These are phyloP conservation scores for Dryoscopus gambensis DNA, from an alignment of 2,113 vertebrate genomes.

Conservation along the genomic window DNA sequence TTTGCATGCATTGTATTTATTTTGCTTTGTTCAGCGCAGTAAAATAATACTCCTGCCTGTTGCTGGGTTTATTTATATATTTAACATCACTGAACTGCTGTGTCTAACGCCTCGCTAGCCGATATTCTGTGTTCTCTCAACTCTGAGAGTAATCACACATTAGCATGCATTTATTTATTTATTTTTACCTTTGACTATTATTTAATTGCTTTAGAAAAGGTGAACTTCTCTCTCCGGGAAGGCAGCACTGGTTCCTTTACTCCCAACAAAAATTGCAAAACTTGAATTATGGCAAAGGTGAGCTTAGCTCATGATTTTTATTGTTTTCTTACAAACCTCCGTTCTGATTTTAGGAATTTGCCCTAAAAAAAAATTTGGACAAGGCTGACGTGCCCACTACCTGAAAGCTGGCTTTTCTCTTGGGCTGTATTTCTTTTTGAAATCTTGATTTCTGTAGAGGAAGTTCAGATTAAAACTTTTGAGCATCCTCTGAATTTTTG, in stretches of 20 bases:
- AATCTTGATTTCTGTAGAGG: neutral
- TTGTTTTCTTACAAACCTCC: neutral
- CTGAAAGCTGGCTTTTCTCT: neutral
- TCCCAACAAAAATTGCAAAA: neutral
- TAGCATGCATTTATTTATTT: neutral
- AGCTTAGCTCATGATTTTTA: neutral
- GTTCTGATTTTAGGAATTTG: neutral
- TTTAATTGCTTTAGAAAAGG: neutral
- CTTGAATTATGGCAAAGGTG: neutral
- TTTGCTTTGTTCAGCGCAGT: neutral
- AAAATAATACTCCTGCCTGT: neutral
- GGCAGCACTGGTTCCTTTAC: neutral
- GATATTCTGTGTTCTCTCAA: neutral
- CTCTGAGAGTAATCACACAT: neutral
- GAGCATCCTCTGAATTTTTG: neutral
- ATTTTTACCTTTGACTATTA: neutral
- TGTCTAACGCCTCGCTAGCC: neutral
- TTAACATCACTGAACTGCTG: neutral
- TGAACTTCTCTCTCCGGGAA: neutral
- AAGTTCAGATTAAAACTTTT: neutral
- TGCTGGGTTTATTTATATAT: constrained; percentile 12
- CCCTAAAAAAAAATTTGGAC: neutral
- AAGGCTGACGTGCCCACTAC: neutral
- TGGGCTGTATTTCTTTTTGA: neutral
- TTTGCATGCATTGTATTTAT: neutral